Base-by-base conservation (phyloP, 2,888 invertebrate genomes). In the Pyrrhia umbra region DNA sequence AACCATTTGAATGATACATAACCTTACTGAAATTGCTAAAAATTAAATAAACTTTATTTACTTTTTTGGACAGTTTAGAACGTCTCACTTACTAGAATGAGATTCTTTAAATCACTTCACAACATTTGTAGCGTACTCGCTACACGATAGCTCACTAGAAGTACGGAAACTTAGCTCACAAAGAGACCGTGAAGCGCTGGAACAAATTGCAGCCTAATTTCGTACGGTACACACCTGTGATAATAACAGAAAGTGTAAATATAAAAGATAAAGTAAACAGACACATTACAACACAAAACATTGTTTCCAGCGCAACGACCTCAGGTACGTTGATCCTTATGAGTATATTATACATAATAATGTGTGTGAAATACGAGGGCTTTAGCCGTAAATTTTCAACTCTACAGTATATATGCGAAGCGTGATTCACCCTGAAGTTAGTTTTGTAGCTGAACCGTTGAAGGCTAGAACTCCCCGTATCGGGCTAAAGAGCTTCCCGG, bases 401-500 rank as follows among this genome's bases (percentile, higher is more conserved):
- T 46, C 47, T 45, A 30, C 5, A 50, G 30, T 58, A 40, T 37
- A 55, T 52, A 58, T 62, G 63, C 51, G 25, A 39, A 54, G 39
- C 70, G 66, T 79, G 65, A 77, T 77, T 74, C 63, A 27, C 62
- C 23, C 67, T 73, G 68, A 78, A 72, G 55, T 52, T 59, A 25
- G 57, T 80, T 83, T 75, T 50, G 72, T 68, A 68, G 71, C 58
- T 75, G 63, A 76, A 75, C 68, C 75, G 82, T 68, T 73, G 80
- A 77, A 79, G 70, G 73, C 77, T 79, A 79, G 81, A 78, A 75
- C 79, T 72, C 81, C 71, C 77, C 83, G 78, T 90, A 89, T 88
- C 89, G 79, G 81, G 79, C 79, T 87, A 86, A 89, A 92, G 87
- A 88, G 90, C 88, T 91, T 92, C 90, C 90, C 84, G 82, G 82